Percentiles rank a stretch among this genome's conserved stretches.
Conservation (phyloP, 2,888 invertebrate genomes). For the Ichneumoninae sp. region DNA sequence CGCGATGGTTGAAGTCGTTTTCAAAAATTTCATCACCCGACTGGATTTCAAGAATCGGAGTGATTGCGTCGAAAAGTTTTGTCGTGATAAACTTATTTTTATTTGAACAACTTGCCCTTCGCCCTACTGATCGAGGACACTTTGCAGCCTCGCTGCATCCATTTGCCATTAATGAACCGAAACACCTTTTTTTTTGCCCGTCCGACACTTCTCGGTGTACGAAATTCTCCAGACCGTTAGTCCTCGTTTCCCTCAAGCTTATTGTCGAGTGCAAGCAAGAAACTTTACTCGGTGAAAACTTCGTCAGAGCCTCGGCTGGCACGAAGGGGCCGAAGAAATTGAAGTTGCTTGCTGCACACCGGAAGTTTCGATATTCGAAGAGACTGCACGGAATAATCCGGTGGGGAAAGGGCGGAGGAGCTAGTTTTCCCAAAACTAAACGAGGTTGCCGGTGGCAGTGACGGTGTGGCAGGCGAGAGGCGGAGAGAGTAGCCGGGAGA, state of each 20-base stretch:
- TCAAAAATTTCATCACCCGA: not conserved
- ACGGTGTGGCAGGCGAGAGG: not conserved
- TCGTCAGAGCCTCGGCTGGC: conserved; percentile 10
- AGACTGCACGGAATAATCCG: conserved; percentile 61
- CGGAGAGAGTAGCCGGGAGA: conserved; percentile 27
- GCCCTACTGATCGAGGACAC: not conserved
- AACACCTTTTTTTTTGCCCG: conserved; percentile 14
- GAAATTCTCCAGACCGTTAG: conserved; percentile 13
- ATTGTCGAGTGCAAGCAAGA: conserved; percentile 53
- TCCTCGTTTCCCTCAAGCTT: conserved; percentile 38
- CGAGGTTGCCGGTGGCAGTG: conserved; percentile 29
- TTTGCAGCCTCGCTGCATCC: not conserved
- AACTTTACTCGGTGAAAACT: conserved; percentile 57
- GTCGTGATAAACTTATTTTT: not conserved
- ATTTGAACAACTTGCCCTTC: not conserved
- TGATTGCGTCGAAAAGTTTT: not conserved
- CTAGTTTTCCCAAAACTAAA: conserved; percentile 26
- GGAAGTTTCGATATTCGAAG: conserved; percentile 64
- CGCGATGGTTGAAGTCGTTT: not conserved
- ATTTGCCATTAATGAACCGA: not conserved
- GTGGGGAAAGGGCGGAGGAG: conserved; percentile 4
- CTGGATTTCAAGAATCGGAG: not conserved
- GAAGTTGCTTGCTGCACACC: conserved; percentile 34
- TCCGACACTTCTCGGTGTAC: conserved; percentile 23
- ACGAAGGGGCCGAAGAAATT: conserved; percentile 18